A percentile compares a stretch with the other conserved stretches of the same genome.
phyloP scores from a whole-genome alignment of 1,140 invertebrate species.

The Caenorhabditis remanei region DNA sequence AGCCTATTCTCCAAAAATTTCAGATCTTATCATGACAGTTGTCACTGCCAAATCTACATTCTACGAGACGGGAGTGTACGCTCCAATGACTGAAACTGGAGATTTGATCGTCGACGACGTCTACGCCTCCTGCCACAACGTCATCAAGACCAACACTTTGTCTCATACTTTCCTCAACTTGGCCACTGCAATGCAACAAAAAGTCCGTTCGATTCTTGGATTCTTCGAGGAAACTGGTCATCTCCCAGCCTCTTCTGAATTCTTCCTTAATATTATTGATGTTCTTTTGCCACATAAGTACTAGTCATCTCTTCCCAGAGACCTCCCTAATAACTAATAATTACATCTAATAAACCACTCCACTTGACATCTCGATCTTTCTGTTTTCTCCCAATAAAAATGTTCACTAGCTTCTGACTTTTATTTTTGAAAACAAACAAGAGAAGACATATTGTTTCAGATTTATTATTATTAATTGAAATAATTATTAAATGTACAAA shows the following conservation, averaged over 20 bases:
- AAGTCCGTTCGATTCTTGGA: slow-evolving; percentile 35
- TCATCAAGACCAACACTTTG: slow-evolving; percentile 65
- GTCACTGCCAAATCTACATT: slow-evolving; percentile 59
- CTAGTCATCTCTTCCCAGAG: slow-evolving; percentile 31
- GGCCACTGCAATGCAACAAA: slow-evolving; percentile 49
- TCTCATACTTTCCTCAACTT: slow-evolving; percentile 67
- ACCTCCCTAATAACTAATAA: slow-evolving; percentile 44
- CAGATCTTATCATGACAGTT: slow-evolving; percentile 27
- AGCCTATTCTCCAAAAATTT: neutral
- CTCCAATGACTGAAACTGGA: slow-evolving; percentile 71
- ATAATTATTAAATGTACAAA: slow-evolving; percentile 49
- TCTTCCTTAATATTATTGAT: slow-evolving; percentile 58
- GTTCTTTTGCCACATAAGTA: slow-evolving; percentile 55
- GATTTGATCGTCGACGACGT: slow-evolving; percentile 70
- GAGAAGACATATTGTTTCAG: neutral
- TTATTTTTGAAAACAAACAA: neutral
- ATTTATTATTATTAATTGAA: neutral
- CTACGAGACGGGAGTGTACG: slow-evolving; percentile 67
- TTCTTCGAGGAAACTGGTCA: slow-evolving; percentile 52
- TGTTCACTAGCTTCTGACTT: neutral
- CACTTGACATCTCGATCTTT: slow-evolving; percentile 39
- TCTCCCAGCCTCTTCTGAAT: slow-evolving; percentile 59
- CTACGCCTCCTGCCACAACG: slow-evolving; percentile 72
- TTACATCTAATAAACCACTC: slow-evolving; percentile 17
- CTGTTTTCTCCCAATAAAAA: neutral